Percentiles rank a stretch among this genome's conserved stretches.
Conservation (phyloP, 2,113 vertebrate genomes). For the Amblyornis subalaris region DNA sequence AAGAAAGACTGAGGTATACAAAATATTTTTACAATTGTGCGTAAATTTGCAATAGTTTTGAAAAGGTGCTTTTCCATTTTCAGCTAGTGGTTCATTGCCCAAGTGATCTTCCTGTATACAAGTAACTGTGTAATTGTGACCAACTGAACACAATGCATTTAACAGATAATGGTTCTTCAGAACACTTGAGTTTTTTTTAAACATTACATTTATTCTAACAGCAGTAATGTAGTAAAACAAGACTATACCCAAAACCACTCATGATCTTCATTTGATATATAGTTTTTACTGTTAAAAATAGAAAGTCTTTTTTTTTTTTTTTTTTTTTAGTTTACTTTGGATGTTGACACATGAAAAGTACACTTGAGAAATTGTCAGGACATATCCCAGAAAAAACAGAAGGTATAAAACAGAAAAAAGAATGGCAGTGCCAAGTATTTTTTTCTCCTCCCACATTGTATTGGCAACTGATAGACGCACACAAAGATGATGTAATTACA, state of each 20-base stretch:
- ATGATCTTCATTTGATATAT: neutral
- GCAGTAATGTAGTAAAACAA: neutral
- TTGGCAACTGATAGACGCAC: conserved; percentile 24
- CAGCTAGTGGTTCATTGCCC: neutral
- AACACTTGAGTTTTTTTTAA: neutral
- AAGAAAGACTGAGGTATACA: conserved; percentile 13
- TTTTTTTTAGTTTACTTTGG: neutral
- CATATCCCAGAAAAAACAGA: conserved; percentile 20
- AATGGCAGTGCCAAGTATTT: neutral
- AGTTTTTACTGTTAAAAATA: neutral
- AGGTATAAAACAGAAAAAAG: neutral
- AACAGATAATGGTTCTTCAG: neutral
- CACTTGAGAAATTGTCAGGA: neutral
- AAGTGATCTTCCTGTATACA: neutral
- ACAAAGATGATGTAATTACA: neutral
- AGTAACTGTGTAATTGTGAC: neutral
- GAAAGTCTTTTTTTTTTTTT: neutral
- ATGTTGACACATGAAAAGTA: neutral
- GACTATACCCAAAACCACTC: neutral
- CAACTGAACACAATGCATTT: neutral
- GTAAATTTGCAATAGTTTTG: neutral
- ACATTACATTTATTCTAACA: neutral
- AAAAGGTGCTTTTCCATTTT: conserved; percentile 26
- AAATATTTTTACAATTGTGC: conserved; percentile 1
- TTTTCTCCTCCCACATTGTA: neutral